Conservation (phyloP, 2,113 vertebrate genomes). For the Seriola aureovittata region DNA sequence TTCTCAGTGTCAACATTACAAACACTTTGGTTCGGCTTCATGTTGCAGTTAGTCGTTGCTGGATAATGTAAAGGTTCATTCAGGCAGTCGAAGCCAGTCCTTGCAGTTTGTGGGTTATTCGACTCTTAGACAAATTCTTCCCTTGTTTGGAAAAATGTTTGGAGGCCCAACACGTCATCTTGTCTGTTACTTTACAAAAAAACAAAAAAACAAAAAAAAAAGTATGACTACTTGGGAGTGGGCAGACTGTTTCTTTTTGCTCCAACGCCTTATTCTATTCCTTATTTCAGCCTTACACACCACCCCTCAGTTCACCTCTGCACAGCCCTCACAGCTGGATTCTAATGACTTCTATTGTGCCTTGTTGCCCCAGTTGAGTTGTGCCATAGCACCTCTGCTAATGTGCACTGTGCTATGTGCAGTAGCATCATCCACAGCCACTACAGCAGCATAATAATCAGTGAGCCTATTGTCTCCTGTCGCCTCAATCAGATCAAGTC, state of each 20-base stretch:
- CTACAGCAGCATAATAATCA: slow-evolving; percentile 3
- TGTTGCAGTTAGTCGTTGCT: slow-evolving; percentile 4
- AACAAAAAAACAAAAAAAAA: neutral
- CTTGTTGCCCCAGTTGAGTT: slow-evolving; percentile 70
- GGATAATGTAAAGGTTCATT: neutral
- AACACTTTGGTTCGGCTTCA: neutral
- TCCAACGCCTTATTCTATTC: slow-evolving; percentile 62
- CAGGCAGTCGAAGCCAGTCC: neutral
- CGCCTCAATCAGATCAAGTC: slow-evolving; percentile 18
- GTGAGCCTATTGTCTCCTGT: slow-evolving; percentile 11
- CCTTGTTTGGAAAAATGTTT: neutral
- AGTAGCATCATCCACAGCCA: slow-evolving; percentile 11
- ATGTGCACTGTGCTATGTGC: neutral
- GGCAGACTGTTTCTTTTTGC: slow-evolving; percentile 22
- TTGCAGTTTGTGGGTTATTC: neutral
- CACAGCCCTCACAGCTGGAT: slow-evolving; percentile 50
- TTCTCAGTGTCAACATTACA: slow-evolving; percentile 1
- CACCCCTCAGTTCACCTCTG: slow-evolving; percentile 21
- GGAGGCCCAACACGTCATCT: neutral
- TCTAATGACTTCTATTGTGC: slow-evolving; percentile 68
- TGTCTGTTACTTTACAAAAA: slow-evolving; percentile 6
- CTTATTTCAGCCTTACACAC: slow-evolving; percentile 59
- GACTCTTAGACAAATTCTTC: neutral
- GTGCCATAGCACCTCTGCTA: slow-evolving; percentile 12
- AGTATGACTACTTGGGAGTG: slow-evolving; percentile 8